Conservation (phyloP, 2,113 vertebrate genomes). For the Chaenocephalus aceratus region DNA sequence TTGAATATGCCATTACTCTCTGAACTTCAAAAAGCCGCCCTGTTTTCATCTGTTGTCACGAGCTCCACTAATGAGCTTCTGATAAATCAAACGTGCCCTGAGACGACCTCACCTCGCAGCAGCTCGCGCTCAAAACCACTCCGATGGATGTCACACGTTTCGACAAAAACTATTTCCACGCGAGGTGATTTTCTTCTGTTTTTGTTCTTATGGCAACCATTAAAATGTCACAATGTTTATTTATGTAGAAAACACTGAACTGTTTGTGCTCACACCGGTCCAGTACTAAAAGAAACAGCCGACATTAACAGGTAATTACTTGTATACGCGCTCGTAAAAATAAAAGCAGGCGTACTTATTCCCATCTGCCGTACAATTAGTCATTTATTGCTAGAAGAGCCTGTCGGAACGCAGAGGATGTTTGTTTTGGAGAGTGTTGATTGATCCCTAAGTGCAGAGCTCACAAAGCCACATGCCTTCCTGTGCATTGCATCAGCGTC, state of each 20-base stretch:
- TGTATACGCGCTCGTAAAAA: conserved; percentile 50
- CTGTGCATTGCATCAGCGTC: too few relatives aligned
- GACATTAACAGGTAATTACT: conserved; percentile 45
- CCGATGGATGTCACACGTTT: neutral
- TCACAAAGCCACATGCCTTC: too few relatives aligned
- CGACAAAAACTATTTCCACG: neutral
- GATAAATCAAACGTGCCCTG: neutral
- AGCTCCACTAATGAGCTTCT: conserved; percentile 8
- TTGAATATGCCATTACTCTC: too few relatives aligned
- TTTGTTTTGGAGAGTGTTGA: too few relatives aligned
- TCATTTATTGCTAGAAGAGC: neutral
- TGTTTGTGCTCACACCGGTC: neutral
- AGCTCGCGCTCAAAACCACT: too few relatives aligned
- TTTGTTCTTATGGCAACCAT: neutral
- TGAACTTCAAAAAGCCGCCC: too few relatives aligned
- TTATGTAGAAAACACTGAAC: neutral
- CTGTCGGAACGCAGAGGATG: too few relatives aligned
- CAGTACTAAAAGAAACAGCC: conserved; percentile 33
- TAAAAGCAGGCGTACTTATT: conserved; percentile 43
- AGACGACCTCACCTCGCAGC: neutral
- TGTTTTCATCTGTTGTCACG: neutral
- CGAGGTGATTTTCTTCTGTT: neutral
- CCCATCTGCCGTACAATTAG: conserved; percentile 39
- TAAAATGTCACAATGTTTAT: conserved; percentile 1
- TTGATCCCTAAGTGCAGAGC: too few relatives aligned